Conservation (phyloP, 2,797 vertebrate species). For the Avahi laniger region DNA sequence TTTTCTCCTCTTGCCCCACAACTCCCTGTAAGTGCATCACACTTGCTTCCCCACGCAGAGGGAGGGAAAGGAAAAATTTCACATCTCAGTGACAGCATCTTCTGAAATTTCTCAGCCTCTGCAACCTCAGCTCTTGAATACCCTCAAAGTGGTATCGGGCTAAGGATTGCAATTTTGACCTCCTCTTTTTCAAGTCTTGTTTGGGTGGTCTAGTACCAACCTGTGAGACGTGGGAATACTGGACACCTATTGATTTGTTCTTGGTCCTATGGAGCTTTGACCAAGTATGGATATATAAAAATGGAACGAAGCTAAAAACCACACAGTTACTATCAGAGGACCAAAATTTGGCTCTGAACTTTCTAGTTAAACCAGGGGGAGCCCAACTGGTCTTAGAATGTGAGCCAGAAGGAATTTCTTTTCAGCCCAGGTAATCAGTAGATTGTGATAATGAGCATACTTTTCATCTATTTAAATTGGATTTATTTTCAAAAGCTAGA, state of each 20-base stretch:
- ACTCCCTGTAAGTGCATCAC: background rate
- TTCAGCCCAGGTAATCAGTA: background rate
- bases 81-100: background rate
- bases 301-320: background rate
- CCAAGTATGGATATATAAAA: background rate
- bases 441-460: background rate
- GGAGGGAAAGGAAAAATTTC: background rate
- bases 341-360: background rate
- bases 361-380: background rate
- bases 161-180: background rate
- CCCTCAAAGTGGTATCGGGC: background rate
- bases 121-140: background rate
- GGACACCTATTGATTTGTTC: background rate
- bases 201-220: background rate
- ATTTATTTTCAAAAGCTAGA: slow-evolving; percentile 10
- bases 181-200: background rate
- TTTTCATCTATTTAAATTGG: background rate
- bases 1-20: background rate
- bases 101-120: background rate
- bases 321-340: background rate
- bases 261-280: background rate
- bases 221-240: background rate
- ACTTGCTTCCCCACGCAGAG: background rate
- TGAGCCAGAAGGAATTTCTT: background rate
- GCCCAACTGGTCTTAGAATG: background rate